Conservation (phyloP, 2,113 vertebrate species). For the Xenus cinereus region DNA sequence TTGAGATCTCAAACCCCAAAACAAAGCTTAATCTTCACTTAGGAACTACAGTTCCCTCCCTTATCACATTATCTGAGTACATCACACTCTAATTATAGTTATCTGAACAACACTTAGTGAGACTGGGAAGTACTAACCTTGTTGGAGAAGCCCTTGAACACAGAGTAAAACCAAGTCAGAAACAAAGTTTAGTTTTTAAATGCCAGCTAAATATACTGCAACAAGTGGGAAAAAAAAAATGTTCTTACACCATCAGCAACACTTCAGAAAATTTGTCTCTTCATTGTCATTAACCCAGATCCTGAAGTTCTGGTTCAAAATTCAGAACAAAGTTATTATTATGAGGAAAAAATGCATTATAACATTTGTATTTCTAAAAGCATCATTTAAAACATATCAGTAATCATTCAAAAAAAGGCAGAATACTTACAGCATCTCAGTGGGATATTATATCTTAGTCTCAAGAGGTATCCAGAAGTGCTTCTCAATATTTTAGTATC, state of each 20-base stretch:
- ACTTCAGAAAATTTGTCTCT: slow-evolving; percentile 4
- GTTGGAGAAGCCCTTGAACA: slow-evolving; percentile 41
- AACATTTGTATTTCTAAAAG: slow-evolving; percentile 49
- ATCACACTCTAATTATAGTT: slow-evolving; percentile 56
- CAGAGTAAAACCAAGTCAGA: background rate
- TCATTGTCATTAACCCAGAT: background rate
- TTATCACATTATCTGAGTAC: slow-evolving; percentile 37
- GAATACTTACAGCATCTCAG: background rate
- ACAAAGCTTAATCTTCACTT: slow-evolving; percentile 38
- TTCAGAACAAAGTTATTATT: background rate
- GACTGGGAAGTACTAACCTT: slow-evolving; percentile 32
- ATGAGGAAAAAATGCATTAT: background rate
- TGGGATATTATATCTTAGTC: slow-evolving; percentile 1
- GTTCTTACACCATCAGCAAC: background rate
- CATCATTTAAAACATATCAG: background rate
- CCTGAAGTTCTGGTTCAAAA: background rate
- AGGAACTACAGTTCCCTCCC: background rate
- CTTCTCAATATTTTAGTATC: slow-evolving; percentile 61
- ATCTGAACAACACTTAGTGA: slow-evolving; percentile 31
- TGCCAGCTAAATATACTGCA: background rate
- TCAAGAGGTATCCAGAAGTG: slow-evolving; percentile 51
- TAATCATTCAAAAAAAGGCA: slow-evolving; percentile 26
- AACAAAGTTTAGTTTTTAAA: background rate
- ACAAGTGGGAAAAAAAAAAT: background rate
- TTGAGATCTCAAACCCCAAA: slow-evolving; percentile 39